phyloP scores from a whole-genome alignment of 2,113 vertebrate species.

The Pungitius pungitius region DNA sequence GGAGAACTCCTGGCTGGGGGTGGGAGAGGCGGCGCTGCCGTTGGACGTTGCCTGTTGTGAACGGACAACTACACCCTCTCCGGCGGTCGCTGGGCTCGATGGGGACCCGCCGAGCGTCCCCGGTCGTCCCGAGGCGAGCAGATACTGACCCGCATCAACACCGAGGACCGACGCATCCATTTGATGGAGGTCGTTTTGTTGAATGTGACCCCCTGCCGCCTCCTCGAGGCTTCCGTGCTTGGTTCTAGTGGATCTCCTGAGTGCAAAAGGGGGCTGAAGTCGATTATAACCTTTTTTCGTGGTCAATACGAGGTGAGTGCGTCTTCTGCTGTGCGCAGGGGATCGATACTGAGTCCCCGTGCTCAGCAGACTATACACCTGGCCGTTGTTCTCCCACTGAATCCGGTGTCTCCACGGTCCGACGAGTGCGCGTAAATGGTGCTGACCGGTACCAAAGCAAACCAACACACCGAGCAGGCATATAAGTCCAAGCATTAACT shows the following conservation, averaged over 20 bases:
- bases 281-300: constrained; percentile 26
- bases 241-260: constrained; percentile 26
- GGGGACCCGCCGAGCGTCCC: constrained; percentile 20
- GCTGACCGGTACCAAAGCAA: constrained; percentile 63
- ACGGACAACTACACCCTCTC: background rate
- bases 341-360: constrained; percentile 75
- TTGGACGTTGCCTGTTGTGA: constrained; percentile 15
- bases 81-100: background rate
- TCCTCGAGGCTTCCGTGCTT: constrained; percentile 6
- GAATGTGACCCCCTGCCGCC: background rate
- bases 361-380: constrained; percentile 77
- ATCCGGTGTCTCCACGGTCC: constrained; percentile 75
- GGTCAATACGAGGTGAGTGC: constrained; percentile 61
- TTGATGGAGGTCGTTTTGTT: constrained; percentile 25
- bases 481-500: constrained; percentile 10
- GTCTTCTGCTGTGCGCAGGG: constrained; percentile 49
- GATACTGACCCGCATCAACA: constrained; percentile 56
- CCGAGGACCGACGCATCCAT: constrained; percentile 40
- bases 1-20: constrained; percentile 59
- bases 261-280: constrained; percentile 5
- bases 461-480: constrained; percentile 50
- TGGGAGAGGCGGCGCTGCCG: background rate
- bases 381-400: constrained; percentile 80
- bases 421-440: constrained; percentile 34
- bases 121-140: constrained; percentile 34